Conservation (phyloP, 2,888 invertebrate species). For the Polydrusus pterygomalis region DNA sequence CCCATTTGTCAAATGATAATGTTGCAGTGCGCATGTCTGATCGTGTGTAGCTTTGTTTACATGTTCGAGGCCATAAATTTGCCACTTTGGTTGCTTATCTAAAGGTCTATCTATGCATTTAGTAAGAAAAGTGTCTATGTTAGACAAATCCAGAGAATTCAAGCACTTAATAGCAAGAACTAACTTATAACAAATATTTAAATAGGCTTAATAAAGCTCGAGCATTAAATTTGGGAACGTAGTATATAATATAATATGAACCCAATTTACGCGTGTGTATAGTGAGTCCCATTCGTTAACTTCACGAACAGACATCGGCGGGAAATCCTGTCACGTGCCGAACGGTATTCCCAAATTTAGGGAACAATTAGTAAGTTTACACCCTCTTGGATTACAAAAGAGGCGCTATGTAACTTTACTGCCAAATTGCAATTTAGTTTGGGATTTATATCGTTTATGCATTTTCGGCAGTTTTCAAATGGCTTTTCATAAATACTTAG, state of each 20-base stretch:
- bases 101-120: too few relatives aligned
- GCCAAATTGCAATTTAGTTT: slow-evolving; percentile 22
- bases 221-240: background rate
- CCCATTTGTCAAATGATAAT: too few relatives aligned
- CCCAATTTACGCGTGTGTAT: background rate
- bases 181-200: background rate
- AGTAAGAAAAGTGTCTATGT: too few relatives aligned
- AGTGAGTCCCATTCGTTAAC: slow-evolving; percentile 17
- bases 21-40: too few relatives aligned
- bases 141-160: background rate
- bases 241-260: too few relatives aligned
- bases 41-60: too few relatives aligned
- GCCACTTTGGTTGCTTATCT: too few relatives aligned
- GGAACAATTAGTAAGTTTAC: slow-evolving; percentile 52
- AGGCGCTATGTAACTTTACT: slow-evolving; percentile 39
- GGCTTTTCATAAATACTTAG: too few relatives aligned
- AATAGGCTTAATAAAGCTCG: too few relatives aligned
- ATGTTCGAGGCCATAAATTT: too few relatives aligned
- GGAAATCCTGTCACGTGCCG: slow-evolving; percentile 45
- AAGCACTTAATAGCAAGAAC: background rate
- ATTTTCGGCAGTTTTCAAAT: background rate
- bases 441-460: slow-evolving; percentile 7
- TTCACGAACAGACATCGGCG: slow-evolving; percentile 43
- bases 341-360: slow-evolving; percentile 43
- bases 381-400: slow-evolving; percentile 48